Conservation (phyloP, 2,888 invertebrate species). For the Pristionchus exspectatus region DNA sequence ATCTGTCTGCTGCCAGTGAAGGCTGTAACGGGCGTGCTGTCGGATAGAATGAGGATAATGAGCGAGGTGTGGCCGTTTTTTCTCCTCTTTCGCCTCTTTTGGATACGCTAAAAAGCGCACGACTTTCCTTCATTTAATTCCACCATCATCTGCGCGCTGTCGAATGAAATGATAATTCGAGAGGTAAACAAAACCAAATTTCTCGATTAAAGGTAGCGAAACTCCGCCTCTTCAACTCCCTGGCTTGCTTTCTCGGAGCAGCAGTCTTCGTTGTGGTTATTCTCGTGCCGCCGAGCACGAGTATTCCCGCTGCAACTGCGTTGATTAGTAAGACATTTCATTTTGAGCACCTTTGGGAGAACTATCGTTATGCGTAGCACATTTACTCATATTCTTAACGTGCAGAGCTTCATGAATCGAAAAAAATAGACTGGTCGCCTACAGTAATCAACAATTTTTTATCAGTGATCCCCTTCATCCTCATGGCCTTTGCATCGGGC, state of each 20-base stretch:
- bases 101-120: too few species aligned
- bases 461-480: constrained; percentile 38
- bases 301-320: not conserved
- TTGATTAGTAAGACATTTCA: not conserved
- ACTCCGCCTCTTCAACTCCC: constrained; percentile 17
- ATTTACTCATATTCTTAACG: not conserved
- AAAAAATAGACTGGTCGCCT: too few species aligned
- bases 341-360: not conserved
- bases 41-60: not conserved
- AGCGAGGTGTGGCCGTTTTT: not conserved
- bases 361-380: not conserved
- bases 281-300: not conserved
- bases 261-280: constrained; percentile 11
- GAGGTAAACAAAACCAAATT: not conserved
- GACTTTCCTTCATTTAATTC: too few species aligned
- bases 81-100: not conserved
- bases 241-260: not conserved
- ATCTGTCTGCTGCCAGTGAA: not conserved
- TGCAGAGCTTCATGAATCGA: too few species aligned
- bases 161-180: too few species aligned
- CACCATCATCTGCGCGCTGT: too few species aligned
- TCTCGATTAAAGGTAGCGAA: not conserved
- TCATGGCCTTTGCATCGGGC: not conserved
- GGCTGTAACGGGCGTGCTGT: not conserved
- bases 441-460: too few species aligned